Conservation (phyloP, 2,888 invertebrate genomes). For the Listrodromus nycthemerus region DNA sequence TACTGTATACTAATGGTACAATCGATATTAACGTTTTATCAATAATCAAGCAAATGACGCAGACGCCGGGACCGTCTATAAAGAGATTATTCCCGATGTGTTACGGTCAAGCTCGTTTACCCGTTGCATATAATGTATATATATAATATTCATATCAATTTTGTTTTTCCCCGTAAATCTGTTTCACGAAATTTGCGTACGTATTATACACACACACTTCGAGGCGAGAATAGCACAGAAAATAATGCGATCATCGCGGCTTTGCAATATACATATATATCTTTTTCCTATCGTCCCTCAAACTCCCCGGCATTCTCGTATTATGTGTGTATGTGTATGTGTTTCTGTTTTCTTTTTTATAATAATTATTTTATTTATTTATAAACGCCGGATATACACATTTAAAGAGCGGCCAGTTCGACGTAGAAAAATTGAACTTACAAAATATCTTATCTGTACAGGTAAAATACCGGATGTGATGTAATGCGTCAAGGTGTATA, state of each 20-base stretch:
- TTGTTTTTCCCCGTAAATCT: slow-evolving; percentile 6
- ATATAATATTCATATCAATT: slow-evolving; percentile 40
- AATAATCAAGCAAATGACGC: slow-evolving; percentile 60
- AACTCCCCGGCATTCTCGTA: slow-evolving; percentile 26
- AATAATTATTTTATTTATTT: slow-evolving; percentile 42
- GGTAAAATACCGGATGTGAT: slow-evolving; percentile 61
- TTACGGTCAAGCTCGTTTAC: slow-evolving; percentile 58
- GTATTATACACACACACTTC: slow-evolving; percentile 1
- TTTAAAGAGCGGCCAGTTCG: slow-evolving; percentile 62
- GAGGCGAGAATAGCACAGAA: slow-evolving; percentile 32
- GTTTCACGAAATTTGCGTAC: neutral
- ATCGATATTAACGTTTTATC: slow-evolving; percentile 61
- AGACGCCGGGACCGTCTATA: slow-evolving; percentile 48
- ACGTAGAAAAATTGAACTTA: slow-evolving; percentile 69
- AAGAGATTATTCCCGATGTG: slow-evolving; percentile 50
- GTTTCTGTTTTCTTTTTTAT: slow-evolving; percentile 41
- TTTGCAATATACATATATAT: slow-evolving; percentile 25
- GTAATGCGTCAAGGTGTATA: slow-evolving; percentile 46
- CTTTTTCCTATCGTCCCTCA: slow-evolving; percentile 5
- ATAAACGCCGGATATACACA: slow-evolving; percentile 62
- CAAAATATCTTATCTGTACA: slow-evolving; percentile 69
- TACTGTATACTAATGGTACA: slow-evolving; percentile 27
- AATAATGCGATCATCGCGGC: slow-evolving; percentile 42
- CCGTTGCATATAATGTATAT: slow-evolving; percentile 49
- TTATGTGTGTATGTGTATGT: slow-evolving; percentile 40